These are phyloP conservation scores for Conger conger DNA, from an alignment of 2,113 vertebrate genomes.

Conservation along the genomic window DNA sequence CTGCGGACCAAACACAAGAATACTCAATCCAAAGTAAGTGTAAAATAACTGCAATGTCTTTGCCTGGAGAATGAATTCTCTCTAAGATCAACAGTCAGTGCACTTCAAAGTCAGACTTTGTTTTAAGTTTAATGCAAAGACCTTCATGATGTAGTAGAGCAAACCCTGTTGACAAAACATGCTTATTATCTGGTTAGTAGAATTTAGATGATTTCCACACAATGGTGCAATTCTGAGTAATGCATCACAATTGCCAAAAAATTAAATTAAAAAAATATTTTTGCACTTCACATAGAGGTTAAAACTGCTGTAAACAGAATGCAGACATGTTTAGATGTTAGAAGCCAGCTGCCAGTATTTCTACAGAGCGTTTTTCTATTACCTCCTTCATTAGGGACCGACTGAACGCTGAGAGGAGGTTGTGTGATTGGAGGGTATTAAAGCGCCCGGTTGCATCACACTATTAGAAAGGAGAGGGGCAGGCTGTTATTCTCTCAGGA, in stretches of 20 bases:
- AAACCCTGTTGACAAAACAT: background rate
- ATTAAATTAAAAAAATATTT: background rate
- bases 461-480: conserved; percentile 15
- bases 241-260: too few species aligned
- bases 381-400: background rate
- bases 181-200: conserved; percentile 26
- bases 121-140: background rate
- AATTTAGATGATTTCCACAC: background rate
- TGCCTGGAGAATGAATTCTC: background rate
- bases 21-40: background rate
- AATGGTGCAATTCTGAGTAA: background rate
- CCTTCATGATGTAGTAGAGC: background rate
- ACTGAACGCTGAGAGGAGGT: background rate
- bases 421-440: background rate
- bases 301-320: background rate
- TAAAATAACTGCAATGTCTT: background rate
- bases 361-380: too few species aligned
- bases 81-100: background rate
- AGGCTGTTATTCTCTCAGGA: conserved; percentile 58
- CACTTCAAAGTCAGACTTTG: background rate
- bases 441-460: background rate
- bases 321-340: background rate
- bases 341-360: background rate
- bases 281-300: background rate
- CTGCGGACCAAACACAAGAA: background rate